A percentile compares a stretch with the other conserved stretches of the same genome.
These are phyloP conservation scores for Sorex araneus DNA, from an alignment of 2,113 vertebrate species.

Conservation along the genomic window DNA sequence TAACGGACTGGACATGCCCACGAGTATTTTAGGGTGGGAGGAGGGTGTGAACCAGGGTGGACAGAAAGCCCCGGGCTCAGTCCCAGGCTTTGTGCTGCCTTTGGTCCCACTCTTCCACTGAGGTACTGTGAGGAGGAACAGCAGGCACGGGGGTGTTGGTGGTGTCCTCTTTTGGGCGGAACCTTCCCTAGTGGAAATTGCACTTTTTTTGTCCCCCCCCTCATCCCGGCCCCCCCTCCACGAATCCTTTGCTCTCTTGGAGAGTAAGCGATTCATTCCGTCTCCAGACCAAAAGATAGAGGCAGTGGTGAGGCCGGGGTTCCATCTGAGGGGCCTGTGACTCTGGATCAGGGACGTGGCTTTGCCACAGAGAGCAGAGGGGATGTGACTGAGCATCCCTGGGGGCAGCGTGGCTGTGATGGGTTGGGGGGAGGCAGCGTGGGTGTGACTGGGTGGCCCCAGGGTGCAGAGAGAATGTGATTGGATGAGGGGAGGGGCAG, in stretches of 20 bases:
- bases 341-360: too few species aligned
- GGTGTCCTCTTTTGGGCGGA: neutral
- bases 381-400: too few species aligned
- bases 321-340: too few species aligned
- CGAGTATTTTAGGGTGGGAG: conserved; percentile 61
- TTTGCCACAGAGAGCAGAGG: too few species aligned
- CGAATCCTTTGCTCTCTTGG: conserved; percentile 35
- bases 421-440: too few species aligned
- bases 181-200: conserved; percentile 74
- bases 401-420: too few species aligned
- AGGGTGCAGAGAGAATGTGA: too few species aligned
- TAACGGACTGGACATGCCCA: conserved; percentile 37
- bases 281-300: neutral
- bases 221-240: neutral
- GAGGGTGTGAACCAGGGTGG: neutral
- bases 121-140: conserved; percentile 71
- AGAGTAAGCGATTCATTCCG: neutral
- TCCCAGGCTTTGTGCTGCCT: neutral
- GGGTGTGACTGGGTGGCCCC: too few species aligned
- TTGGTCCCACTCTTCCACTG: conserved; percentile 31
- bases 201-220: conserved; percentile 67
- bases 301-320: neutral
- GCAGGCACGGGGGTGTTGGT: neutral
- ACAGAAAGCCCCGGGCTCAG: neutral
- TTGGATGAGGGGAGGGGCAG: too few species aligned